A percentile compares a stretch with the other conserved stretches of the same genome.
These are phyloP conservation scores for Lepeophtheirus nordmannii DNA, from an alignment of 2,888 invertebrate species.

Conservation along the genomic window DNA sequence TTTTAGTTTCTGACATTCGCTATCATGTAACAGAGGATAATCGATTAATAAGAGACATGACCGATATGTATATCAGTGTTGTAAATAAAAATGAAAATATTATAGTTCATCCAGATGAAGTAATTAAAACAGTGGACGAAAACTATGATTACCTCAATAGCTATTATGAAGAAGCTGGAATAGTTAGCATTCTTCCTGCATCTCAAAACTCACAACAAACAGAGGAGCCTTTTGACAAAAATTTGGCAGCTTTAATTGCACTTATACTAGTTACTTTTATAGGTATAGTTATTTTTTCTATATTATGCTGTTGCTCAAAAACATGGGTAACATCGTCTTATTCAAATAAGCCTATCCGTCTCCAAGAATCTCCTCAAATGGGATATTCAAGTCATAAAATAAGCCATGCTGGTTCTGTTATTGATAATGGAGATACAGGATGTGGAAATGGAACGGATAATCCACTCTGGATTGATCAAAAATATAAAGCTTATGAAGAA, in stretches of 20 bases:
- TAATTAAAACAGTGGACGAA: slow-evolving; percentile 58
- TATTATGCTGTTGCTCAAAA: slow-evolving; percentile 71
- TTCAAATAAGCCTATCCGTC: slow-evolving; percentile 6
- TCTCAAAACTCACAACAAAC: background rate
- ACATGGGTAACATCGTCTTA: slow-evolving; percentile 47
- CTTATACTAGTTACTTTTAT: slow-evolving; percentile 66
- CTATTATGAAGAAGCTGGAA: slow-evolving; percentile 52
- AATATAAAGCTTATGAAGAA: slow-evolving; percentile 72
- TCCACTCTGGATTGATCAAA: slow-evolving; percentile 81
- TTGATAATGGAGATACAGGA: slow-evolving; percentile 58
- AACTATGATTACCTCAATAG: slow-evolving; percentile 70
- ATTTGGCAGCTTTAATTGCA: slow-evolving; percentile 67
- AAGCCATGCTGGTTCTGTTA: slow-evolving; percentile 11
- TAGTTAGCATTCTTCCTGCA: slow-evolving; percentile 9
- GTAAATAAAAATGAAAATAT: slow-evolving; percentile 45
- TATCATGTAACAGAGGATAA: slow-evolving; percentile 10
- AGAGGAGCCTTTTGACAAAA: slow-evolving; percentile 52
- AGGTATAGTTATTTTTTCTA: slow-evolving; percentile 66
- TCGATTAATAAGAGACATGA: slow-evolving; percentile 41
- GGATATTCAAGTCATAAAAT: background rate
- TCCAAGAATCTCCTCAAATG: background rate
- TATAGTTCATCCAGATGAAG: slow-evolving; percentile 56
- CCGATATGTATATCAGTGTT: slow-evolving; percentile 68
- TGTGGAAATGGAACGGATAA: slow-evolving; percentile 78
- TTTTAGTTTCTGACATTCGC: slow-evolving; percentile 61